Percentiles rank a stretch among this genome's conserved stretches.
These are phyloP conservation scores for Barypeithes pellucidus DNA, from an alignment of 2,888 invertebrate genomes.

Conservation along the genomic window DNA sequence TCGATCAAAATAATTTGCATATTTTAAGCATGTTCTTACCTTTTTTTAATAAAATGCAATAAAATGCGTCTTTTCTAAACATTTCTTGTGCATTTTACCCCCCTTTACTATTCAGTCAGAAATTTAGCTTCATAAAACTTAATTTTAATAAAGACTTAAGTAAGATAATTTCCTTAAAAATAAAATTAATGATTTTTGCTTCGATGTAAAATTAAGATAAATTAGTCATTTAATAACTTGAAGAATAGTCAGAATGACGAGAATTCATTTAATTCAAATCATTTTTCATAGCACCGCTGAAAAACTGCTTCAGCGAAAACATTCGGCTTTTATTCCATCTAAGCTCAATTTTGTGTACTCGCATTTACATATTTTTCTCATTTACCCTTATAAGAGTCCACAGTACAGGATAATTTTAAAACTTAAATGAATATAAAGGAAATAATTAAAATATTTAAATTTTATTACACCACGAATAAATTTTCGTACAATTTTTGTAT, in stretches of 20 bases:
- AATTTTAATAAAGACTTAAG: background rate
- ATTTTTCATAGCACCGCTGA: constrained; percentile 18
- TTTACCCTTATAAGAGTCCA: constrained; percentile 27
- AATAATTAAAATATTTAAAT: constrained; percentile 42
- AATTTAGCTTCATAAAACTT: background rate
- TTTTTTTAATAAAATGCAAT: too few species aligned
- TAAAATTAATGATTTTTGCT: constrained; percentile 1
- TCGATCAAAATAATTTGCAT: too few species aligned
- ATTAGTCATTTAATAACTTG: constrained; percentile 7
- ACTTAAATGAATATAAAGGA: constrained; percentile 21
- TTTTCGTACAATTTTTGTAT: too few species aligned
- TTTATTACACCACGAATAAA: background rate
- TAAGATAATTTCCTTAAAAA: background rate
- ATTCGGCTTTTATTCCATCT: constrained; percentile 30
- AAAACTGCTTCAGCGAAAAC: constrained; percentile 1
- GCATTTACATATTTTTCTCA: constrained; percentile 51
- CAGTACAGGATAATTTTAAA: constrained; percentile 21
- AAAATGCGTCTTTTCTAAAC: too few species aligned
- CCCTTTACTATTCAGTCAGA: background rate
- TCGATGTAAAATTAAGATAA: constrained; percentile 4
- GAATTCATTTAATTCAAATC: constrained; percentile 20
- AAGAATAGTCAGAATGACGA: background rate
- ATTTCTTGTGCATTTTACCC: too few species aligned
- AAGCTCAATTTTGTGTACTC: constrained; percentile 36
- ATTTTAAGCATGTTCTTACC: too few species aligned